Evolutionary conservation across 2,797 vertebrate genomes (phyloP).

Genomic region (Halcyon chelicuti): DNA sequence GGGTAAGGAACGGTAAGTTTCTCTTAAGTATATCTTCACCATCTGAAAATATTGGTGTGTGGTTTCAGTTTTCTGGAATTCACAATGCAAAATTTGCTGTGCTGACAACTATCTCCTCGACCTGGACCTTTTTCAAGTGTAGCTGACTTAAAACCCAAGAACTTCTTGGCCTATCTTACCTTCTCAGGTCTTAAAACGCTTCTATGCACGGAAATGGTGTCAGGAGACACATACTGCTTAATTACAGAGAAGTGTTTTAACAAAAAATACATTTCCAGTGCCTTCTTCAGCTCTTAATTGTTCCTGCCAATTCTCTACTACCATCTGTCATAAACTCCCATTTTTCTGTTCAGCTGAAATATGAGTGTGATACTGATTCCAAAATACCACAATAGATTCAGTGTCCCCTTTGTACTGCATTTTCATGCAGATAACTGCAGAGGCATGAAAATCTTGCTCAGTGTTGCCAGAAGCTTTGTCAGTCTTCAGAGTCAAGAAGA

Average conservation of each 20-base stretch:
- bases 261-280: constrained; percentile 29
- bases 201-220: background rate
- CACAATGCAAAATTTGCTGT: background rate
- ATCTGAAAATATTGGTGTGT: background rate
- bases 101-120: background rate
- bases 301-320: constrained; percentile 55
- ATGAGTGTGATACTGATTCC: constrained; percentile 30
- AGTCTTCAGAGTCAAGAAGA: constrained; percentile 13
- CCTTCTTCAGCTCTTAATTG: constrained; percentile 47
- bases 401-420: constrained; percentile 39
- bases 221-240: constrained; percentile 40
- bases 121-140: background rate
- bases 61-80: constrained; percentile 27
- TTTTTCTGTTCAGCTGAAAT: constrained; percentile 60
- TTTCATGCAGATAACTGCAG: background rate
- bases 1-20: background rate
- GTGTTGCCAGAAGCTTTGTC: constrained; percentile 50
- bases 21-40: background rate
- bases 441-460: constrained; percentile 11
- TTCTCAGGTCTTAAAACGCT: constrained; percentile 33
- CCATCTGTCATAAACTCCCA: constrained; percentile 58
- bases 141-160: background rate
- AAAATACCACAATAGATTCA: constrained; percentile 46
- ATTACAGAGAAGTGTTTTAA: constrained; percentile 45
- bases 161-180: constrained; percentile 17